Conservation (phyloP, 2,113 vertebrate genomes). For the Brachyhypopomus gauderio region DNA sequence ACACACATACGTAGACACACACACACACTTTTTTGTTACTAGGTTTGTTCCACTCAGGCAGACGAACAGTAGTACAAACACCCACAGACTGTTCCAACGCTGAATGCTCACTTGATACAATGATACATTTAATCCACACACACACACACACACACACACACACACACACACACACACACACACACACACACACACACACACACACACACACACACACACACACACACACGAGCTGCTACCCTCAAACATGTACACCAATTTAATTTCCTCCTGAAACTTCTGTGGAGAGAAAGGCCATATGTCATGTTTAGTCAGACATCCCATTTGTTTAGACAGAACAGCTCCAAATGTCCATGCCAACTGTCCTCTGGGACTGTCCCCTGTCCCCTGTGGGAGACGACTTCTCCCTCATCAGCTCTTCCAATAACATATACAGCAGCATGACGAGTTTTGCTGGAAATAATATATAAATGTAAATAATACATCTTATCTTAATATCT, state of each 20-base stretch:
- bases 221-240: neutral
- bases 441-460: no score
- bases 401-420: conserved; percentile 16
- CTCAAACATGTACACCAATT: neutral
- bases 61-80: neutral
- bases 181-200: neutral
- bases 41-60: conserved; percentile 6
- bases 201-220: neutral
- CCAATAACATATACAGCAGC: neutral
- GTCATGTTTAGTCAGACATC: conserved; percentile 39
- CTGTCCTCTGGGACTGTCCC: conserved; percentile 32
- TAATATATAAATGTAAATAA: no score
- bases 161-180: neutral
- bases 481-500: no score
- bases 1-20: conserved; percentile 23
- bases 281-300: conserved; percentile 27
- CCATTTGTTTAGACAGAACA: conserved; percentile 45
- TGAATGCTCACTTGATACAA: conserved; percentile 28
- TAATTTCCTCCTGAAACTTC: conserved; percentile 11
- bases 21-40: conserved; percentile 20
- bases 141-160: neutral
- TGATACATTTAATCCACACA: neutral
- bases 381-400: neutral
- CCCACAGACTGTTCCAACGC: neutral
- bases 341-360: conserved; percentile 25